phyloP scores from a whole-genome alignment of 2,888 invertebrate species.

The Drosophila mettleri region DNA sequence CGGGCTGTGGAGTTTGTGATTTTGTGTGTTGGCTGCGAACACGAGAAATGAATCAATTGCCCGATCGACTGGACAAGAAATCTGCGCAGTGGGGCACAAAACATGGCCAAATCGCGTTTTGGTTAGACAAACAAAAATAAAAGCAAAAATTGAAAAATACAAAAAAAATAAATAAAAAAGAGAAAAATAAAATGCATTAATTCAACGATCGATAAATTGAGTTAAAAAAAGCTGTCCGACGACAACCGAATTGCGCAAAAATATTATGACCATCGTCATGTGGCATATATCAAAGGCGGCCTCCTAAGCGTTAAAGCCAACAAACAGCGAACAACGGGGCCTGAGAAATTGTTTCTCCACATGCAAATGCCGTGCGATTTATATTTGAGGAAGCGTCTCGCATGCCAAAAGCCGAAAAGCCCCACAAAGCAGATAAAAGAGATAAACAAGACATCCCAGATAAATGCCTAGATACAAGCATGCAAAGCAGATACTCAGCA shows the following conservation, averaged over 20 bases:
- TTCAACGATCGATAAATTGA: constrained; percentile 75
- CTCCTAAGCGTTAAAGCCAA: constrained; percentile 53
- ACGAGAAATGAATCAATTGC: constrained; percentile 50
- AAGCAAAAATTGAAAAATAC: constrained; percentile 11
- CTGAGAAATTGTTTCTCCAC: constrained; percentile 79
- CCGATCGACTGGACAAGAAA: constrained; percentile 25
- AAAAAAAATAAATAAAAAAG: constrained; percentile 8
- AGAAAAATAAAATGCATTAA: constrained; percentile 65
- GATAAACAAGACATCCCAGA: constrained; percentile 50
- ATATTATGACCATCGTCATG: constrained; percentile 81
- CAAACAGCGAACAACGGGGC: constrained; percentile 47
- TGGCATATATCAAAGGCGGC: constrained; percentile 77
- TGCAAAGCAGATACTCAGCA: constrained; percentile 13
- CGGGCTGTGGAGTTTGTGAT: constrained; percentile 34
- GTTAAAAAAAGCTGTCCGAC: constrained; percentile 67
- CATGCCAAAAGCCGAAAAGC: constrained; percentile 54
- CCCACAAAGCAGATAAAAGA: constrained; percentile 43
- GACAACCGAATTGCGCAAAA: constrained; percentile 83
- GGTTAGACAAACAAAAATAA: constrained; percentile 18
- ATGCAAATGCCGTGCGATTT: constrained; percentile 80
- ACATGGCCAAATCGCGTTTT: constrained; percentile 52
- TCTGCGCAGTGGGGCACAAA: constrained; percentile 47
- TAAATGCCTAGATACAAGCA: constrained; percentile 44
- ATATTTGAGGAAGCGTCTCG: constrained; percentile 80
- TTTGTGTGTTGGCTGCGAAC: constrained; percentile 35